phyloP scores from a whole-genome alignment of 2,113 vertebrate genomes.

The Neogale vison region DNA sequence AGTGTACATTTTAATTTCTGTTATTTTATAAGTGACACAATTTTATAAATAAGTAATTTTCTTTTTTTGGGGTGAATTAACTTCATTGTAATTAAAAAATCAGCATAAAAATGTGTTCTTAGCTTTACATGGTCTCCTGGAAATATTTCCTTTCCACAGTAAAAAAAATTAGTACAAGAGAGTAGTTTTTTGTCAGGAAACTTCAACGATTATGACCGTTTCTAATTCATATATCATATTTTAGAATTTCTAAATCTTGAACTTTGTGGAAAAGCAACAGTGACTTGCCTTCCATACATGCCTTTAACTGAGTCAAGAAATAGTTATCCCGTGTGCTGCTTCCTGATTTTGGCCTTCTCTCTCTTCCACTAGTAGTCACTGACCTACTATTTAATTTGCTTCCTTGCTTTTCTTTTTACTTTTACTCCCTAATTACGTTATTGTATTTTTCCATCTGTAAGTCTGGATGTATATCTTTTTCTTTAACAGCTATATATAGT shows the following conservation, averaged over 20 bases:
- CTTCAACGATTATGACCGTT: neutral
- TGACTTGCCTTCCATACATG: neutral
- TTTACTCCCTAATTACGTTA: constrained; percentile 17
- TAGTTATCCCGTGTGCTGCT: neutral
- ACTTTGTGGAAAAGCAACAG: neutral
- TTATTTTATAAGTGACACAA: constrained; percentile 23
- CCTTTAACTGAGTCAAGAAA: neutral
- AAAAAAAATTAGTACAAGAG: constrained; percentile 23
- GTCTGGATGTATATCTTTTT: neutral
- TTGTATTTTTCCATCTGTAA: neutral
- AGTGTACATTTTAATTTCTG: neutral
- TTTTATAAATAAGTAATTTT: neutral
- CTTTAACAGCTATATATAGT: neutral
- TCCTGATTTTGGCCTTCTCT: neutral
- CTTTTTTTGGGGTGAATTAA: constrained; percentile 25
- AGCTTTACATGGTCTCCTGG: neutral
- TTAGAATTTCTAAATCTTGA: constrained; percentile 28
- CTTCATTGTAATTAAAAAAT: constrained; percentile 23
- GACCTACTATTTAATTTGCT: constrained; percentile 9
- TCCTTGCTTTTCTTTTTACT: constrained; percentile 13
- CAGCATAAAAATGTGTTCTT: neutral
- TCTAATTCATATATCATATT: neutral
- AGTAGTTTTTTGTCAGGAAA: neutral
- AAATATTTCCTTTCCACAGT: neutral
- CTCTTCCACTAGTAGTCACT: neutral